phyloP scores from a whole-genome alignment of 2,888 invertebrate species.

The Therioaphis trifolii region DNA sequence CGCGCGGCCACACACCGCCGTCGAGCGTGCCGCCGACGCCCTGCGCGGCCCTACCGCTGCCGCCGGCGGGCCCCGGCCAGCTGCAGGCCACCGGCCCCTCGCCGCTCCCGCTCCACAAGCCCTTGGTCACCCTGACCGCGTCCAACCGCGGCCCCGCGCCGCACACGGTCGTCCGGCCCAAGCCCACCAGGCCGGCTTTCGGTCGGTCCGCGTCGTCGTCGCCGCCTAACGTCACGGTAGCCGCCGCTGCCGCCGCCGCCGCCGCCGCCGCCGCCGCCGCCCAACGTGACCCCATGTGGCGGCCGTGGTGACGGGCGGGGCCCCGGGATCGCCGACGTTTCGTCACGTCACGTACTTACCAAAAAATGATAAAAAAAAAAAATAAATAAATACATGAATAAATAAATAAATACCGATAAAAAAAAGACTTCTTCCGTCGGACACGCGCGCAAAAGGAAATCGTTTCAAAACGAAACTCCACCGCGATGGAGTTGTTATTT shows the following conservation, averaged over 20 bases:
- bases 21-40: not conserved
- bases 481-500: too few relatives aligned
- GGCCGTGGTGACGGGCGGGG: slow-evolving; percentile 43
- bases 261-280: slow-evolving; percentile 12
- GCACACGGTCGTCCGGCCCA: slow-evolving; percentile 51
- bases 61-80: not conserved
- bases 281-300: slow-evolving; percentile 55
- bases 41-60: not conserved
- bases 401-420: too few relatives aligned
- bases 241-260: not conserved
- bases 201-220: not conserved
- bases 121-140: slow-evolving; percentile 45
- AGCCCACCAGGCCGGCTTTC: slow-evolving; percentile 48
- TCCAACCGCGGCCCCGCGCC: slow-evolving; percentile 61
- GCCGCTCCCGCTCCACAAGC: slow-evolving; percentile 16
- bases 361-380: too few relatives aligned
- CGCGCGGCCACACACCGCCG: not conserved
- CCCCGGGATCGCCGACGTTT: rapidly evolving
- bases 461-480: not conserved
- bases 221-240: not conserved
- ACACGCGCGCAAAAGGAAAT: not conserved
- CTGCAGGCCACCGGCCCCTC: slow-evolving; percentile 5
- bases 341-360: not conserved
- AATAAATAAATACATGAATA: too few relatives aligned
- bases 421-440: not conserved